phyloP scores from a whole-genome alignment of 1,140 invertebrate species.

The Rhagoletis pomonella region DNA sequence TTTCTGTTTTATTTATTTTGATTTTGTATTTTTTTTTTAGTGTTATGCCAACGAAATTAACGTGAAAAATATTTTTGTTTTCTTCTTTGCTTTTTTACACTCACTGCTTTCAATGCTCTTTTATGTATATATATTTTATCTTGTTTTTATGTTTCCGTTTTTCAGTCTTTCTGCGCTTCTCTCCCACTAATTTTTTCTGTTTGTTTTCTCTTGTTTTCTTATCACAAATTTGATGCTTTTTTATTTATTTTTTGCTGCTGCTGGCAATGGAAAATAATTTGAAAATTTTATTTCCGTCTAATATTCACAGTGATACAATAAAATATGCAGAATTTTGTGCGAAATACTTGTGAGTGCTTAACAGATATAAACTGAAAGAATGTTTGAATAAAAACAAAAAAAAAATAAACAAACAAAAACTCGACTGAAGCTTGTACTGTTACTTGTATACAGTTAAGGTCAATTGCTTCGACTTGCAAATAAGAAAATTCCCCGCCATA shows the following conservation, averaged over 20 bases:
- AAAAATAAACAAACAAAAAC: neutral
- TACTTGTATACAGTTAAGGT: neutral
- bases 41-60: slow-evolving; percentile 14
- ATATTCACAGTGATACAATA: neutral
- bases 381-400: neutral
- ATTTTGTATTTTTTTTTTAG: neutral
- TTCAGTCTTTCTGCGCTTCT: slow-evolving; percentile 53
- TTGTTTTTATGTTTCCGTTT: slow-evolving; percentile 10
- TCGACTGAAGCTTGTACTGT: neutral
- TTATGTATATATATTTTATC: neutral
- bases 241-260: neutral
- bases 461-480: neutral
- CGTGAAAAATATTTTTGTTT: neutral
- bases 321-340: neutral
- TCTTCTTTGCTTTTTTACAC: neutral
- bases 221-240: neutral
- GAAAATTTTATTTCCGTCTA: neutral
- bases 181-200: slow-evolving; percentile 42
- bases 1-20: neutral
- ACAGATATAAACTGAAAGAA: neutral
- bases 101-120: neutral
- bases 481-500: no score
- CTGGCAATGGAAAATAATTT: slow-evolving; percentile 6
- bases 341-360: neutral
- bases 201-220: slow-evolving; percentile 7